Conservation (phyloP, 2,888 invertebrate genomes). For the Callosobruchus maculatus region DNA sequence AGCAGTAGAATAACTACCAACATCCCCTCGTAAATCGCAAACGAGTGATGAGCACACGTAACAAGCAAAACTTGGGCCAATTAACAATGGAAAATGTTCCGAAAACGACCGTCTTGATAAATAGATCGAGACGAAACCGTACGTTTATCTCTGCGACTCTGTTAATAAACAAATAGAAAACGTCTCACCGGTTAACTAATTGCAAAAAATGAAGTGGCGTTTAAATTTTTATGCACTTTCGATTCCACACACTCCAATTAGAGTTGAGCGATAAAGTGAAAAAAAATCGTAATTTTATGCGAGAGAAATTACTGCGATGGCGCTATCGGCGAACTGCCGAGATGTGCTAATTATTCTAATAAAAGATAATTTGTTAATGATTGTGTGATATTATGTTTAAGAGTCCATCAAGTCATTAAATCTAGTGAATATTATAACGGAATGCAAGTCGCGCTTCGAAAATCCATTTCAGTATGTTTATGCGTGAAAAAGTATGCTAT, state of each 20-base stretch:
- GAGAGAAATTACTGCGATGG: not conserved
- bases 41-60: not conserved
- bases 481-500: too few relatives aligned
- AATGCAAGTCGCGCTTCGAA: too few relatives aligned
- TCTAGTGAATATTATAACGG: not conserved
- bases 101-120: constrained; percentile 10
- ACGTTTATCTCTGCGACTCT: not conserved
- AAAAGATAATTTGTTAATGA: not conserved
- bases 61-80: not conserved
- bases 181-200: not conserved
- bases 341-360: not conserved
- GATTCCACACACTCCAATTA: not conserved
- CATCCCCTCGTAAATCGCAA: not conserved
- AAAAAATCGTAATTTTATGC: not conserved
- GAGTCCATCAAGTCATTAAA: not conserved
- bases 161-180: not conserved
- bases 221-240: not conserved
- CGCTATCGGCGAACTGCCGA: not conserved
- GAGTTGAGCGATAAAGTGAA: not conserved
- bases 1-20: too few relatives aligned
- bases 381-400: not conserved
- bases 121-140: constrained; percentile 9
- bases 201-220: not conserved
- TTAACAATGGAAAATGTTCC: not conserved
- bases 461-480: too few relatives aligned